These are phyloP conservation scores for Chrysocyon brachyurus DNA, from an alignment of 2,797 vertebrate genomes.

Conservation along the genomic window DNA sequence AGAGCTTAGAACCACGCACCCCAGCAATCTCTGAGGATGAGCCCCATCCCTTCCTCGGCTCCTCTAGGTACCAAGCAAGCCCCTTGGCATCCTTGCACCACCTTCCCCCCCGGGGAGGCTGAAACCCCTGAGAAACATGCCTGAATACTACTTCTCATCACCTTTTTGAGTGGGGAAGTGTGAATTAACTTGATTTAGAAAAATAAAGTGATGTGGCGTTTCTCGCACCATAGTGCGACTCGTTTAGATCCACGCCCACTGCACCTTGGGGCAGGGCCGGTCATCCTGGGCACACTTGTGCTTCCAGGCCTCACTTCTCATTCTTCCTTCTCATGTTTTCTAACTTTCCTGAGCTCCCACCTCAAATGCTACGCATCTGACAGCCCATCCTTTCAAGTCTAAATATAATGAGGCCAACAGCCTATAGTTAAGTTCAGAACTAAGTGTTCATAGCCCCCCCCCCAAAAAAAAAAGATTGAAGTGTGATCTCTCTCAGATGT, in stretches of 20 bases:
- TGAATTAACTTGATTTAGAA: neutral
- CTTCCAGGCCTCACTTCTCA: neutral
- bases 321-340: neutral
- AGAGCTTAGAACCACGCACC: neutral
- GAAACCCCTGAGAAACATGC: neutral
- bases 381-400: neutral
- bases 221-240: neutral
- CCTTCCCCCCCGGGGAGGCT: neutral
- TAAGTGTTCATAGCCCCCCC: neutral
- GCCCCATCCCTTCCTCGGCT: neutral
- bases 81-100: neutral
- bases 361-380: neutral
- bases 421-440: constrained; percentile 3
- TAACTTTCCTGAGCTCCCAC: neutral
- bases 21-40: neutral
- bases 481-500: neutral
- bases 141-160: neutral
- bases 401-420: neutral
- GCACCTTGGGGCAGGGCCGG: neutral
- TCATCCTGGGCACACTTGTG: neutral
- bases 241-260: rapidly evolving
- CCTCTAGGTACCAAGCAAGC: neutral
- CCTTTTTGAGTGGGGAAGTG: neutral
- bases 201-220: neutral
- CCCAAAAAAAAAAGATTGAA: neutral